A percentile compares a stretch with the other conserved stretches of the same genome.
Evolutionary conservation across 1,140 invertebrate genomes (phyloP).

Genomic region (Apocrypta bakeri): DNA sequence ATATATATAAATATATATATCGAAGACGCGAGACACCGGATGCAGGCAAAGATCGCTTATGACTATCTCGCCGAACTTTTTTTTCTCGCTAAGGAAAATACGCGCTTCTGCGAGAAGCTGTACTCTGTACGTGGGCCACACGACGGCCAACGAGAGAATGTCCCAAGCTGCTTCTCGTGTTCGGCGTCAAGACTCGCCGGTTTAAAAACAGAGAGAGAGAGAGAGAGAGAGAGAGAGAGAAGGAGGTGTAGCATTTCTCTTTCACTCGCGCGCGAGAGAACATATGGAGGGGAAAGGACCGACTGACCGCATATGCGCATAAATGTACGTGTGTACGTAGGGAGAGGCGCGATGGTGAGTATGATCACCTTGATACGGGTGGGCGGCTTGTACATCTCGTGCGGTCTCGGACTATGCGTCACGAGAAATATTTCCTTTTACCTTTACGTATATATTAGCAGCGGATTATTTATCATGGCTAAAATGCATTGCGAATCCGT

Average conservation of each 20-base stretch:
- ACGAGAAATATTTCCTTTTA: no score
- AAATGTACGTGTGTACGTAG: neutral
- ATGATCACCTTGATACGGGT: neutral
- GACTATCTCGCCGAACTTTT: slow-evolving; percentile 4
- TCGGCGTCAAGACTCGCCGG: neutral
- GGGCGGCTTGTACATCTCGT: neutral
- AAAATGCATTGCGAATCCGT: no score
- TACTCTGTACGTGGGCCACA: neutral
- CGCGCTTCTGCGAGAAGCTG: neutral
- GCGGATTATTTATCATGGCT: no score
- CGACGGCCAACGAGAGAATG: slow-evolving; percentile 41
- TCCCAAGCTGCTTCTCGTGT: neutral
- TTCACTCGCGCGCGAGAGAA: slow-evolving; percentile 3
- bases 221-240: no score
- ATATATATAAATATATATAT: no score
- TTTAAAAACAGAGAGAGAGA: neutral
- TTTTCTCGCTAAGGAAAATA: slow-evolving; percentile 10
- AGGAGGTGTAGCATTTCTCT: slow-evolving; percentile 41
- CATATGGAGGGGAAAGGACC: neutral
- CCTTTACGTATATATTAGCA: no score
- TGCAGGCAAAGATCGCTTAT: no score
- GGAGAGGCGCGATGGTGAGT: neutral
- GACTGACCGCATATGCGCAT: neutral
- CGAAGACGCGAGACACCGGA: no score
- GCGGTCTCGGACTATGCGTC: no score